Conservation (phyloP, 2,888 invertebrate genomes). For the Cephus rjabovi region DNA sequence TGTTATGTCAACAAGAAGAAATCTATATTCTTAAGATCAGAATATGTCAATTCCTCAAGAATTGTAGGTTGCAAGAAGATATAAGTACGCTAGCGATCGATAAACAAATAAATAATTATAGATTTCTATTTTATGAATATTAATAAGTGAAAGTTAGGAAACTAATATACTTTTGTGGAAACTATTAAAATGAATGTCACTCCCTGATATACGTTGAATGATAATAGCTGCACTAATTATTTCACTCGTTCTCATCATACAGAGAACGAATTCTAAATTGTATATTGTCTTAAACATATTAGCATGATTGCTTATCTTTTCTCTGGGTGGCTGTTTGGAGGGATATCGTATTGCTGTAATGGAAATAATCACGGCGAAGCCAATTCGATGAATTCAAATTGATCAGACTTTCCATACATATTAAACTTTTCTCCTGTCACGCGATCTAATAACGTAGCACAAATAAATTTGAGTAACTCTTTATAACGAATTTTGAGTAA, state of each 20-base stretch:
- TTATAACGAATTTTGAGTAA: neutral
- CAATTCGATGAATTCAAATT: neutral
- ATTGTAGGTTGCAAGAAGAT: neutral
- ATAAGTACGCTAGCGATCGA: neutral
- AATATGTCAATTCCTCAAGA: neutral
- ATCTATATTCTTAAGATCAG: neutral
- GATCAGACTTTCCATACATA: neutral
- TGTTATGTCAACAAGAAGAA: neutral
- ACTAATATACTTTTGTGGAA: neutral
- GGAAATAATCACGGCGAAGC: neutral
- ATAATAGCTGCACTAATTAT: neutral
- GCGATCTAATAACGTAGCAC: neutral
- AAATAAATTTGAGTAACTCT: neutral
- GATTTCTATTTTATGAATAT: too few relatives aligned
- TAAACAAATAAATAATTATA: neutral
- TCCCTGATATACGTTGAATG: neutral
- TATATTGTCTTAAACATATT: conserved; percentile 40
- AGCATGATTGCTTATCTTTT: neutral
- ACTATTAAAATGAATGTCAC: neutral
- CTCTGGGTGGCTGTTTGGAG: conserved; percentile 48
- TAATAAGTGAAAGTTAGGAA: too few relatives aligned
- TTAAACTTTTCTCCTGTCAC: neutral
- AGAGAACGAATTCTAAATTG: neutral
- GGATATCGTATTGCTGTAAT: conserved; percentile 39
- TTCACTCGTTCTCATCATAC: neutral